These are phyloP conservation scores for Euphonia xanthogaster DNA, from an alignment of 2,797 vertebrate genomes.

Conservation along the genomic window DNA sequence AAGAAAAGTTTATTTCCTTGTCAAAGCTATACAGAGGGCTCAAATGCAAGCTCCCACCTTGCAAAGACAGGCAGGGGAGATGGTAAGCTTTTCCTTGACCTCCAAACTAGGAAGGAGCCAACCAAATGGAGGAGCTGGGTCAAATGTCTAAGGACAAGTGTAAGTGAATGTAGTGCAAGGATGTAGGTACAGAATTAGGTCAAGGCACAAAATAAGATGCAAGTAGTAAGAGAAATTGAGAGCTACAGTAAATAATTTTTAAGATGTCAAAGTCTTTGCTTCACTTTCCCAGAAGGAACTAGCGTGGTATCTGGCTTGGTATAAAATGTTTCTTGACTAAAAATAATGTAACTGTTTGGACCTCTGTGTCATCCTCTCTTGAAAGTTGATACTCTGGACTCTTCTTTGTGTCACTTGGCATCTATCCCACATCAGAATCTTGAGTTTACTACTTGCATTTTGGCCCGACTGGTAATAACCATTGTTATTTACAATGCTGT, in stretches of 20 bases:
- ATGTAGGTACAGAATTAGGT: not conserved
- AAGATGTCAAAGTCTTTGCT: conserved; percentile 4
- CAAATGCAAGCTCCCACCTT: not conserved
- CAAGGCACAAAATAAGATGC: not conserved
- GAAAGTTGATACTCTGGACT: not conserved
- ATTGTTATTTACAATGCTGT: not conserved
- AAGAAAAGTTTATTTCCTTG: not conserved
- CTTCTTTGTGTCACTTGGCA: not conserved
- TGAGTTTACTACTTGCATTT: not conserved
- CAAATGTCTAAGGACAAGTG: not conserved
- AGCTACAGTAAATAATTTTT: conserved; percentile 13
- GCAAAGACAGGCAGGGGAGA: not conserved
- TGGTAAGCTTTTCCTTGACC: not conserved
- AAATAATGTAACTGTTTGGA: not conserved
- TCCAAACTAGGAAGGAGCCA: not conserved
- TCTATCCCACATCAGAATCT: not conserved
- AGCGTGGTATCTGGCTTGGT: not conserved
- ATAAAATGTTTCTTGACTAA: conserved; percentile 19
- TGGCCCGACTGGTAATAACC: not conserved
- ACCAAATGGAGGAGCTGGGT: not conserved
- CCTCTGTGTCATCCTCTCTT: not conserved
- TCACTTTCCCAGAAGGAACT: not conserved
- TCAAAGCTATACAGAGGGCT: not conserved
- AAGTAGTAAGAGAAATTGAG: not conserved
- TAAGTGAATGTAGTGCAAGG: not conserved